These are phyloP conservation scores for Pampusana beccarii DNA, from an alignment of 2,113 vertebrate genomes.

Conservation along the genomic window DNA sequence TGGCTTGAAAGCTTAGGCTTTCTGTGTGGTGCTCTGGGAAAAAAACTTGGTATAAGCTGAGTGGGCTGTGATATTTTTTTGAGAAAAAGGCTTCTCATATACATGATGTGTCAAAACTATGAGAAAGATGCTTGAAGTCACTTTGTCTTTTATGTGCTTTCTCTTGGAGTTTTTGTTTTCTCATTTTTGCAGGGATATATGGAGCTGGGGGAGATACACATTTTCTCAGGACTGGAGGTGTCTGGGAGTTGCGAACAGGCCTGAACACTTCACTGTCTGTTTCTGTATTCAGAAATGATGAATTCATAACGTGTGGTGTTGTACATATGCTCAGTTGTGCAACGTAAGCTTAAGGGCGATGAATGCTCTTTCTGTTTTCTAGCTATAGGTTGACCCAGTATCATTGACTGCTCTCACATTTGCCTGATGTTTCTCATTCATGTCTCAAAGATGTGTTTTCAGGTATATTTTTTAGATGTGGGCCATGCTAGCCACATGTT, in stretches of 20 bases:
- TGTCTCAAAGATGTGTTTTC: not conserved
- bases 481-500: not conserved
- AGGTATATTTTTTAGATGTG: not conserved
- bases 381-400: not conserved
- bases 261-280: not conserved
- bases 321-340: not conserved
- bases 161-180: not conserved
- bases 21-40: not conserved
- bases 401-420: not conserved
- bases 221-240: not conserved
- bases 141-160: not conserved
- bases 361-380: not conserved
- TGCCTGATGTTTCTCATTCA: not conserved
- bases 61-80: not conserved
- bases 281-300: not conserved
- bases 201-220: not conserved
- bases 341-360: not conserved
- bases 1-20: not conserved
- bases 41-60: not conserved
- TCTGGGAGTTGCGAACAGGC: not conserved
- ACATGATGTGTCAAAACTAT: not conserved
- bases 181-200: not conserved
- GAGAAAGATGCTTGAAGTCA: not conserved
- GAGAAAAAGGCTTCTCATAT: not conserved
- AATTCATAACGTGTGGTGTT: not conserved